Evolutionary conservation across 2,797 vertebrate genomes (phyloP).

Genomic region (Pygocentrus nattereri): DNA sequence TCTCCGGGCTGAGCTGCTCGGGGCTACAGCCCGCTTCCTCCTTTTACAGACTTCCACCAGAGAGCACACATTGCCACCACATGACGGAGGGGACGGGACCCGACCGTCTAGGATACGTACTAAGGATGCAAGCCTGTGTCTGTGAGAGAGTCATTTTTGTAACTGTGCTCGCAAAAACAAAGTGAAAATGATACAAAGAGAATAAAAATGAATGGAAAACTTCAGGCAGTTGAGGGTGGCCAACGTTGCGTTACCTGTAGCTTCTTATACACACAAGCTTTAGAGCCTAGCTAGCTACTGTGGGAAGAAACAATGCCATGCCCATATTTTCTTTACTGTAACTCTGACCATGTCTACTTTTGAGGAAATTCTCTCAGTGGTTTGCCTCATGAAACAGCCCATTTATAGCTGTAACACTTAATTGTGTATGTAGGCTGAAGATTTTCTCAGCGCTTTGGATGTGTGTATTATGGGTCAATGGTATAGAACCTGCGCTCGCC

Average conservation of each 20-base stretch:
- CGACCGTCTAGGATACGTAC: slow-evolving; percentile 35
- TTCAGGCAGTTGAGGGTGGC: background rate
- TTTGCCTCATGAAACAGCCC: background rate
- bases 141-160: slow-evolving; percentile 35
- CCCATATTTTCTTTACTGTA: background rate
- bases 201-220: background rate
- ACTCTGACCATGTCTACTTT: background rate
- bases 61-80: slow-evolving; percentile 85
- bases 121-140: slow-evolving; percentile 42
- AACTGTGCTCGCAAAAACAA: slow-evolving; percentile 21
- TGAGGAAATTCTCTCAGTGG: background rate
- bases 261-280: slow-evolving; percentile 14
- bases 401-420: slow-evolving; percentile 4
- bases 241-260: background rate
- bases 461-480: slow-evolving; percentile 28
- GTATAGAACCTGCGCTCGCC: slow-evolving; percentile 22
- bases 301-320: background rate
- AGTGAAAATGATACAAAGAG: background rate
- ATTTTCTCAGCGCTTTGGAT: slow-evolving; percentile 6
- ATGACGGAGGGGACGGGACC: slow-evolving; percentile 71
- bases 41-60: slow-evolving; percentile 78
- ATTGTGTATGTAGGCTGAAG: background rate
- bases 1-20: slow-evolving; percentile 76
- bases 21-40: slow-evolving; percentile 83
- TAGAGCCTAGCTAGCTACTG: background rate